A percentile compares a stretch with the other conserved stretches of the same genome.
Conservation (phyloP, 2,888 invertebrate genomes). For the Leptinotarsa tumamoca region DNA sequence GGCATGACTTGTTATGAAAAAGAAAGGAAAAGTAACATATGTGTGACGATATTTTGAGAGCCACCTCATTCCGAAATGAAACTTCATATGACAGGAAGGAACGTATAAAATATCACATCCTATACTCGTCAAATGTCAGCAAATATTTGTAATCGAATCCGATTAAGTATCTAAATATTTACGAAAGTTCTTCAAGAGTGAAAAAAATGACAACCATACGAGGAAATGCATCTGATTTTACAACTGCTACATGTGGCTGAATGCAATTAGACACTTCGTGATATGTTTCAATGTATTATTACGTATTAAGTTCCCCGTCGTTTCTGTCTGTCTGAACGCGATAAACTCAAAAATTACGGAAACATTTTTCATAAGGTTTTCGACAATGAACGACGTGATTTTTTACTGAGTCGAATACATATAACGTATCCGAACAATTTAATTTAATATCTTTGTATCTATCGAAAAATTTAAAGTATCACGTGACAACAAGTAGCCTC, state of each 20-base stretch:
- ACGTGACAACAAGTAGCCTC: no score
- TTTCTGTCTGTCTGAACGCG: no score
- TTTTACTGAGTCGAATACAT: no score
- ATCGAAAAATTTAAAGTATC: no score
- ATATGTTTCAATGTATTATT: no score
- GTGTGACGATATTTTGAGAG: constrained; percentile 21
- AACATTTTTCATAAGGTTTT: no score
- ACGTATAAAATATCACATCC: constrained; percentile 34
- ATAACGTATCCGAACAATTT: no score
- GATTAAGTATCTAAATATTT: constrained; percentile 29
- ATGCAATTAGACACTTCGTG: no score
- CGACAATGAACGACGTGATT: no score
- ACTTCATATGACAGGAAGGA: constrained; percentile 34
- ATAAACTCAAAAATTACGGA: no score
- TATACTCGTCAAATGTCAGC: constrained; percentile 26
- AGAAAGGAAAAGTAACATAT: constrained; percentile 27
- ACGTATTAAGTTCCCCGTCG: no score
- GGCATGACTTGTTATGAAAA: constrained; percentile 20
- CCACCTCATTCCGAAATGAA: constrained; percentile 26
- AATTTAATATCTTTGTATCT: no score
- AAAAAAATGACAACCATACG: constrained; percentile 3
- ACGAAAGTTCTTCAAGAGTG: background rate
- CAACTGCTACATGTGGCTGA: background rate
- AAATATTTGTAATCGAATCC: constrained; percentile 26
- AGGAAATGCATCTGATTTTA: background rate